A percentile compares a stretch with the other conserved stretches of the same genome.
These are phyloP conservation scores for Tympanuchus pallidicinctus DNA, from an alignment of 2,113 vertebrate genomes.

Conservation along the genomic window DNA sequence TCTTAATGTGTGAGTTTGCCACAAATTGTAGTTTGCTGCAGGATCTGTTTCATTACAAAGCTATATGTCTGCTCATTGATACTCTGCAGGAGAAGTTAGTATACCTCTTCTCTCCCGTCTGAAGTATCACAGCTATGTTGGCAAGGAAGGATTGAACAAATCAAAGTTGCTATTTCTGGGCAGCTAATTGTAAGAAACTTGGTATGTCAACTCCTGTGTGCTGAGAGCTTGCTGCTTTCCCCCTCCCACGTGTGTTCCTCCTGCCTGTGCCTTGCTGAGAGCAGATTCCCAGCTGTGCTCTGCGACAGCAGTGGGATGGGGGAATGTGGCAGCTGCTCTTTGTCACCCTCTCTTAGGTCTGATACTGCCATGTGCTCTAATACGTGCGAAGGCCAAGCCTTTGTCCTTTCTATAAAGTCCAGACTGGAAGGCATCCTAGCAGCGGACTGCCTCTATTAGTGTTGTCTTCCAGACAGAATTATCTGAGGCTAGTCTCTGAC, in stretches of 20 bases:
- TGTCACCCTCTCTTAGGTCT: background rate
- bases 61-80: background rate
- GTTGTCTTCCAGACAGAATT: background rate
- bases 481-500: background rate
- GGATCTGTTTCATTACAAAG: background rate
- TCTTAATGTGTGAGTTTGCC: background rate
- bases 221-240: background rate
- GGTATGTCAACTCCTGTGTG: background rate
- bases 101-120: background rate
- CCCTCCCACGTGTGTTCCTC: accelerated
- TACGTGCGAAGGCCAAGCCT: background rate
- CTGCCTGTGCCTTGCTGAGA: background rate
- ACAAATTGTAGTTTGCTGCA: background rate
- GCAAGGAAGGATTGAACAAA: background rate
- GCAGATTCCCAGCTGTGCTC: background rate
- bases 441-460: background rate
- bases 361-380: background rate
- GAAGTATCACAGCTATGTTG: background rate
- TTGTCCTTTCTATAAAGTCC: background rate
- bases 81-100: background rate
- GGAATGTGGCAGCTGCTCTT: background rate
- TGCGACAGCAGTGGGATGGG: background rate
- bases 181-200: background rate
- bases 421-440: background rate
- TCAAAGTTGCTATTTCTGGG: background rate